phyloP scores from a whole-genome alignment of 2,113 vertebrate genomes.

The Platycercus adscitus region DNA sequence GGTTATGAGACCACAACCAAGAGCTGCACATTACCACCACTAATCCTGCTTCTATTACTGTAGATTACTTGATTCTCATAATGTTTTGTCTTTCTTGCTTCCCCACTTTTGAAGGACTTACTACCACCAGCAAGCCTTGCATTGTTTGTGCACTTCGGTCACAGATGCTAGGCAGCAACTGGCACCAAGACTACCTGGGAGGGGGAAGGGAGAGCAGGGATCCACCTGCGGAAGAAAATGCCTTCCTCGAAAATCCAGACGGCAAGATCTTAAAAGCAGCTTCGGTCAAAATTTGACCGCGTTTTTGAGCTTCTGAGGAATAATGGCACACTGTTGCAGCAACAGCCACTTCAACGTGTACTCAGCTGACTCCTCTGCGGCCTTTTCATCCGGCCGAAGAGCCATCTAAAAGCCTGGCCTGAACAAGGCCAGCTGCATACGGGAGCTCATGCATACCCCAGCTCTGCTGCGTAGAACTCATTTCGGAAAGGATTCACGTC shows the following conservation, averaged over 20 bases:
- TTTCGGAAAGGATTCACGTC: not conserved
- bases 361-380: not conserved
- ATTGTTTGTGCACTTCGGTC: not conserved
- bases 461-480: not conserved
- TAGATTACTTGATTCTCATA: not conserved
- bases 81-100: not conserved
- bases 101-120: not conserved
- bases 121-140: not conserved
- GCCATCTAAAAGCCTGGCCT: not conserved
- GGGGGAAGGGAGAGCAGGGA: not conserved
- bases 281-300: not conserved
- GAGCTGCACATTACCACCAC: rapidly evolving
- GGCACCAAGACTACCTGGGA: not conserved
- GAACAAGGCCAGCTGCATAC: not conserved
- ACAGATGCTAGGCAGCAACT: not conserved
- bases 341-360: not conserved
- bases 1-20: not conserved
- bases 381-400: not conserved
- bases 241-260: not conserved
- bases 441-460: not conserved
- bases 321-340: no score
- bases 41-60: not conserved
- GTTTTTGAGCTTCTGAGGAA: not conserved
- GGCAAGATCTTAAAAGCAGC: not conserved
- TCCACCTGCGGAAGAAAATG: not conserved